A percentile compares a stretch with the other conserved stretches of the same genome.
These are phyloP conservation scores for Prolemur simus DNA, from an alignment of 2,113 vertebrate species.

Conservation along the genomic window DNA sequence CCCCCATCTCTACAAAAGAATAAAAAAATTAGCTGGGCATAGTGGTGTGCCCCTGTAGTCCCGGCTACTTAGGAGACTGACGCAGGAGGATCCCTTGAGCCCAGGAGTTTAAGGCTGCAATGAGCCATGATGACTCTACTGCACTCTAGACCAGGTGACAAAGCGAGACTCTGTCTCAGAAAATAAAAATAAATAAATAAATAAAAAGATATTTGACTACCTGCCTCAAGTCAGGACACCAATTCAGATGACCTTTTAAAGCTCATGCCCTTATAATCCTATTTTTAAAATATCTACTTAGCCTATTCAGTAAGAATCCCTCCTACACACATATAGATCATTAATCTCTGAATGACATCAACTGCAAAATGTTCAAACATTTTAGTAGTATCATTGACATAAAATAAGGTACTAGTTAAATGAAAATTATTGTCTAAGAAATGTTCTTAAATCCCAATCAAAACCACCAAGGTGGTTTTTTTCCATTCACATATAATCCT, in stretches of 20 bases:
- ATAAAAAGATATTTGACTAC: background rate
- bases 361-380: background rate
- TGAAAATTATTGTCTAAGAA: background rate
- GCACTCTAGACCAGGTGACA: too few species aligned
- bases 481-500: background rate
- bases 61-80: too few species aligned
- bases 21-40: too few species aligned
- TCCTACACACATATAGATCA: background rate
- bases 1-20: too few species aligned
- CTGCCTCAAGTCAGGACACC: background rate
- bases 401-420: background rate
- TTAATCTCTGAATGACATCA: conserved; percentile 24
- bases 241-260: conserved; percentile 39
- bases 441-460: conserved; percentile 10
- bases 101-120: too few species aligned
- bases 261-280: background rate
- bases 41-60: too few species aligned
- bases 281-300: conserved; percentile 39
- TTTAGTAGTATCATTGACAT: background rate
- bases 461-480: background rate
- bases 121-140: too few species aligned
- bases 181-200: too few species aligned
- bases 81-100: too few species aligned
- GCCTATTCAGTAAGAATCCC: background rate
- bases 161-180: too few species aligned